Evolutionary conservation across 1,140 invertebrate genomes (phyloP).

Genomic region (Drosophila santomea): DNA sequence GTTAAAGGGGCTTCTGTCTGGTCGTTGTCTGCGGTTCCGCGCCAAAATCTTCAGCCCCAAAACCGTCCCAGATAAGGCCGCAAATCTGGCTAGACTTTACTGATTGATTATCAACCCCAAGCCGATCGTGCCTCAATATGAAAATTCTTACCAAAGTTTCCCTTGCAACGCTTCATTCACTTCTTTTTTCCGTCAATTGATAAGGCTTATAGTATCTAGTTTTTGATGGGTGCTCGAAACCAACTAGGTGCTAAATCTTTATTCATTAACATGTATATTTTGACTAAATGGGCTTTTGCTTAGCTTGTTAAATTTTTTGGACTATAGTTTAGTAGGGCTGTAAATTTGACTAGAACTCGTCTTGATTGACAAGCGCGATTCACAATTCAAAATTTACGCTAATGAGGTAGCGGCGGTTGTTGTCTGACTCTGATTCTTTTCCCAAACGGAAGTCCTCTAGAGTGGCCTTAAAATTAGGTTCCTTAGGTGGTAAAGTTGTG

Average conservation of each 20-base stretch:
- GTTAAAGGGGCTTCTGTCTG: constrained; percentile 38
- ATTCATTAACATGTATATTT: constrained; percentile 45
- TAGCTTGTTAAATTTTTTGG: constrained; percentile 2
- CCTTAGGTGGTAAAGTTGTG: constrained; percentile 33
- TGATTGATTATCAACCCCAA: constrained; percentile 34
- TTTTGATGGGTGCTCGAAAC: constrained; percentile 53
- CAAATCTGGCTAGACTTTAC: constrained; percentile 11
- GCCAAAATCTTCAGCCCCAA: constrained; percentile 23
- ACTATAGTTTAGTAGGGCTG: constrained; percentile 13
- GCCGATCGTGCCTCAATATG: constrained; percentile 32
- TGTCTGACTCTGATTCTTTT: constrained; percentile 30
- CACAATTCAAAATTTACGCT: constrained; percentile 61
- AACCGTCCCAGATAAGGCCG: constrained; percentile 19
- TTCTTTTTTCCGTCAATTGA: constrained; percentile 37
- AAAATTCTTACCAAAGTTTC: constrained; percentile 23
- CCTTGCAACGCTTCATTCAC: constrained; percentile 11
- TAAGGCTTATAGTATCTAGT: constrained; percentile 8
- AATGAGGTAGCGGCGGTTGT: constrained; percentile 81
- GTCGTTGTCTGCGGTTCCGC: constrained; percentile 45
- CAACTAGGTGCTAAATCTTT: constrained; percentile 67
- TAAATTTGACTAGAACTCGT: constrained; percentile 69
- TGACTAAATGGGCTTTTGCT: constrained; percentile 32
- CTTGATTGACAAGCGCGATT: constrained; percentile 20
- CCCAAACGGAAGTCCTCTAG: constrained; percentile 20
- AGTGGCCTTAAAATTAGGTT: constrained; percentile 50